Base-by-base conservation (phyloP, 2,797 vertebrate species). In the Acipenser transmontanus region DNA sequence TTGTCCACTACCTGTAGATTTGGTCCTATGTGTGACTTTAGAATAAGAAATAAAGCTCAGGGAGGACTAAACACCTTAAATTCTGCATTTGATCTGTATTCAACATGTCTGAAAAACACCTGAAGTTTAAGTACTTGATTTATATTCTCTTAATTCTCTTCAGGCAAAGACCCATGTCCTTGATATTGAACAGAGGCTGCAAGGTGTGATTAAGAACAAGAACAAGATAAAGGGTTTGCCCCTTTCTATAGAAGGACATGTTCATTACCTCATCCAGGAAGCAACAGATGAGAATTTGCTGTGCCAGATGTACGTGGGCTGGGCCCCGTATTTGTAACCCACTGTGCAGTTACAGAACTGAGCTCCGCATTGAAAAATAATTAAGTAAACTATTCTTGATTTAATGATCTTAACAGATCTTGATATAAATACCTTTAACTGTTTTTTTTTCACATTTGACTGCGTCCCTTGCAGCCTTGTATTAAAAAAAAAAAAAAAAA, bases 221-320 rank as follows among this genome's bases (percentile, higher is more conserved):
- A 99, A 98, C 71, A 95, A 97, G 85, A 92, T 99, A 67, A 91
- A 95, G 75, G 97, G 97, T 20, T 82, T 99, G 7, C 97, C 97
- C 1, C 84, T 99, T 73, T 97, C 97, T 47, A 99, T 99, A 62
- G 97, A 99, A 85, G 97, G 96, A 60, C 97, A 99, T 0, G 97
- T 95, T 69, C 97, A 99, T 82, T 98, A 98, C 81, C 95, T 99
- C 68, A 99, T 99, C 78, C 94, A 98, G 77, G 96, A 99, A 85
- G 90, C 93, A 72, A 98, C 93, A 1, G 93, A 98, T 51, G 94
- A 97, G 71, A 97, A 93, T 56, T 85, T 96, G 77, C 87, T 99
- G 8, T 98, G 97, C 78, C 95, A 93, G 77, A 97, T 99, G 97
- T 99, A 99, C 71, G 88, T 99, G 76, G 97, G 97, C 65, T 99